Conservation (phyloP, 2,888 invertebrate species). For the Halictus quadricinctus region DNA sequence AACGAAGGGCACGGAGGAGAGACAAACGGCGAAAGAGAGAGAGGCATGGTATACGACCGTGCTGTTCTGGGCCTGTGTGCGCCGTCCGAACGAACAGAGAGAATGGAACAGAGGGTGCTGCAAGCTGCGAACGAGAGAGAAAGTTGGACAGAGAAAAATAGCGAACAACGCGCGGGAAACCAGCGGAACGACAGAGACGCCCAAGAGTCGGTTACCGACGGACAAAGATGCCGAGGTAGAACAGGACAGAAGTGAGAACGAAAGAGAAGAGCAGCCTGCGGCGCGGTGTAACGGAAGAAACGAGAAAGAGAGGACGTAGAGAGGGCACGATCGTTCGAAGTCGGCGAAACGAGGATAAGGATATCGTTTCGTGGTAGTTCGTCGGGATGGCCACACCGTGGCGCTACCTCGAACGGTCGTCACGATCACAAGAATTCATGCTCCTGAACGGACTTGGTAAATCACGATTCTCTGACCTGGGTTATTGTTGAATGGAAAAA, state of each 20-base stretch:
- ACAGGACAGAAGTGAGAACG: background rate
- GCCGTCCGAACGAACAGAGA: slow-evolving; percentile 26
- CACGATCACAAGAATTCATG: slow-evolving; percentile 4
- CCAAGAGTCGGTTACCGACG: background rate
- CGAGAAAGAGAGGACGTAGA: slow-evolving; percentile 19
- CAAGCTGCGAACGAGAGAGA: slow-evolving; percentile 65
- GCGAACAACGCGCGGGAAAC: slow-evolving; percentile 7
- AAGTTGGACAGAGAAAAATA: slow-evolving; percentile 42
- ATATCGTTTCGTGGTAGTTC: slow-evolving; percentile 18
- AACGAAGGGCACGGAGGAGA: slow-evolving; percentile 65
- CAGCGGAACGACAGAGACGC: slow-evolving; percentile 17
- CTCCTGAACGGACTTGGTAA: slow-evolving; percentile 10
- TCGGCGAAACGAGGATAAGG: slow-evolving; percentile 33
- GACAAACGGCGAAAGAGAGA: slow-evolving; percentile 9
- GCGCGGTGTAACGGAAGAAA: slow-evolving; percentile 26
- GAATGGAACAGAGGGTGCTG: slow-evolving; percentile 52
- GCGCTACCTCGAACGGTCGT: slow-evolving; percentile 44
- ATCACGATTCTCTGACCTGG: slow-evolving; percentile 41
- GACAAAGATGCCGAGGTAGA: slow-evolving; percentile 18
- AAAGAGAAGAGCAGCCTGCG: background rate
- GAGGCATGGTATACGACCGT: background rate
- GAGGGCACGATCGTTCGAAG: background rate
- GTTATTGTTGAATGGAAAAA: slow-evolving; percentile 45
- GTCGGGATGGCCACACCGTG: slow-evolving; percentile 18
- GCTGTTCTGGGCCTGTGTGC: background rate